Conservation (phyloP, 2,888 invertebrate species). For the Trilocha varians region DNA sequence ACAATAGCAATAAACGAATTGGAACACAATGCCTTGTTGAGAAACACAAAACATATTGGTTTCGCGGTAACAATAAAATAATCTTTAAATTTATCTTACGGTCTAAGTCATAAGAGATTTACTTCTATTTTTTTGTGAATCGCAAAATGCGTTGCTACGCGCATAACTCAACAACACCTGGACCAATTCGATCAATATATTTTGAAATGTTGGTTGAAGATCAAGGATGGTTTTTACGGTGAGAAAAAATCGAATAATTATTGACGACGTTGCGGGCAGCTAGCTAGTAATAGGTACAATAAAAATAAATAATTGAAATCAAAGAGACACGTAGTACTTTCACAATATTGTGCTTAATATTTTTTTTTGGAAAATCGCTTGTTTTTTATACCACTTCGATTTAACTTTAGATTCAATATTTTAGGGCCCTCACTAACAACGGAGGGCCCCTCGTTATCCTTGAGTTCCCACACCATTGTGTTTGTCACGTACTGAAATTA, state of each 20-base stretch:
- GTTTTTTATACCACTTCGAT: background rate
- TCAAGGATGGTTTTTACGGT: no score
- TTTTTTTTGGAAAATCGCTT: background rate
- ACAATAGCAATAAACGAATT: slow-evolving; percentile 15
- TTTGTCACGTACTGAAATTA: slow-evolving; percentile 26
- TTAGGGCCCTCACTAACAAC: slow-evolving; percentile 23
- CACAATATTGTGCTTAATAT: no score
- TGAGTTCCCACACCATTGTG: slow-evolving; percentile 18
- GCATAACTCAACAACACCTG: no score
- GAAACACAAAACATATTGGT: slow-evolving; percentile 47
- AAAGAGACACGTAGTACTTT: no score
- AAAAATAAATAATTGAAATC: no score
- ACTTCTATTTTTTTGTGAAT: no score
- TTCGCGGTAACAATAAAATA: slow-evolving; percentile 41
- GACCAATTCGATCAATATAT: no score
- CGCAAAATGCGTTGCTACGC: no score
- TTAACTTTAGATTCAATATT: slow-evolving; percentile 11
- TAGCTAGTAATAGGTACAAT: no score
- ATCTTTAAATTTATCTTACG: slow-evolving; percentile 17
- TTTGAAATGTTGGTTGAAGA: no score
- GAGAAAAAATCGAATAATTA: no score
- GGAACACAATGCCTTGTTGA: slow-evolving; percentile 16
- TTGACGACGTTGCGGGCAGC: no score
- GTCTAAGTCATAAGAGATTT: slow-evolving; percentile 12
- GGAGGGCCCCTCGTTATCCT: slow-evolving; percentile 16